Evolutionary conservation across 1,140 invertebrate species (phyloP), one percentile per base, ranked within the genome.

Genomic region (Ooceraea biroi): DNA sequence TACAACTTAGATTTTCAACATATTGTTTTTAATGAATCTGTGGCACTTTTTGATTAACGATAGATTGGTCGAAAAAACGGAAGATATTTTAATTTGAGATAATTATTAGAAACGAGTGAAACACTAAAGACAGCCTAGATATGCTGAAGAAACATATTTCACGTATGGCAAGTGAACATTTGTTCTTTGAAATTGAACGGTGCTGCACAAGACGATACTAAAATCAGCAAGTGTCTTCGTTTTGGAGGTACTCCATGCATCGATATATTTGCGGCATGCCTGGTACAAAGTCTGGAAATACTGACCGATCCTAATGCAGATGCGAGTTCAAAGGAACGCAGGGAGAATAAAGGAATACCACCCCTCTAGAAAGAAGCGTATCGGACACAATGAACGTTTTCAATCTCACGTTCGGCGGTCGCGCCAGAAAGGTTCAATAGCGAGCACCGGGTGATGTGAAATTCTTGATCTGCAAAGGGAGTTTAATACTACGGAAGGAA

Each of bases 381-480:
- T 76, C 25, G 58, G 57, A 48, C 25, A 61, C 25, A 46, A 76
- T 76, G 50, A 71, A 80, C 12, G 22, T 80, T 80, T 80, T 46
- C 52, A 57, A 19, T 78, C 36, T 68, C 76, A 19, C 17, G 22
- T 44, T 19, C 55, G n/a, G 22, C 3, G 19, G 48, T 55, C 46
- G 30, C 46, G 27, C 12, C 22, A 44, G 61, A 25, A n/a, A 30
- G 14, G 0, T 57, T 78, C 22, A 69, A 80, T 80, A 80, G 7
- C 36, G 50, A 55, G 30, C 52, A 41, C 68, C 46, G 19, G 50
- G 19, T 48, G 25, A 65, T 65, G 46, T 27, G 65, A 71, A 71
- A 80, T 78, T 78, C 76, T 69, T 78, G 22, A 68, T 80, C 65
- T 11, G 65, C 76, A 80, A 80, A 80, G 61, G 50, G n/a, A 58